A percentile compares a stretch with the other conserved stretches of the same genome.
Evolutionary conservation across 1,140 invertebrate species (phyloP).

Genomic region (Tetramorium alpestre): DNA sequence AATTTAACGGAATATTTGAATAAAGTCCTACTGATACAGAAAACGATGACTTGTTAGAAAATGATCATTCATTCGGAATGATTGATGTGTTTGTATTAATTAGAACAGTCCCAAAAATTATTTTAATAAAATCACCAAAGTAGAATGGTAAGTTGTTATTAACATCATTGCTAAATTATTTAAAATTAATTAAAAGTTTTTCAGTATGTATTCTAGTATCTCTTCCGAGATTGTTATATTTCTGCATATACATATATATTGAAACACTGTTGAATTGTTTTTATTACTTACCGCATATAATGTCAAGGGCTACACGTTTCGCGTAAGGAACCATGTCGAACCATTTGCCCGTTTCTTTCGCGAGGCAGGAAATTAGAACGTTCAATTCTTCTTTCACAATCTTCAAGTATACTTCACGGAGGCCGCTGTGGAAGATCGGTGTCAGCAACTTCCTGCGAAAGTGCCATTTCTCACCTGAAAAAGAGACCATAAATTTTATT

Average conservation of each 20-base stretch:
- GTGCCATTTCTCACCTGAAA: conserved; percentile 89
- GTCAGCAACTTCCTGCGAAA: conserved; percentile 90
- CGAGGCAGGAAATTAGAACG: conserved; percentile 88
- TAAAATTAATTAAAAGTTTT: not conserved
- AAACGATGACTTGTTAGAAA: not conserved
- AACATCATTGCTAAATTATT: not conserved
- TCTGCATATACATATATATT: not conserved
- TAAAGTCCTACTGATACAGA: not conserved
- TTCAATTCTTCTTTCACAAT: conserved; percentile 80
- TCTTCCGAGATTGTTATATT: not conserved
- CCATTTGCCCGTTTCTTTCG: conserved; percentile 86
- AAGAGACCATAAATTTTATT: not conserved
- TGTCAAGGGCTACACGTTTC: conserved; percentile 89
- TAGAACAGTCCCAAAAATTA: not conserved
- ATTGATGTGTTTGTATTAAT: not conserved
- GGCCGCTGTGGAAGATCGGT: conserved; percentile 92
- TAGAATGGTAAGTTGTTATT: not conserved
- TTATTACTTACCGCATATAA: conserved; percentile 88
- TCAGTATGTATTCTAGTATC: not conserved
- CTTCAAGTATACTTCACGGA: conserved; percentile 90
- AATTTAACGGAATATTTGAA: not conserved
- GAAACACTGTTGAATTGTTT: not conserved
- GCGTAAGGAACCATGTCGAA: conserved; percentile 88
- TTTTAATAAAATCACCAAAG: not conserved
- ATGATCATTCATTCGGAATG: not conserved